phyloP scores from a whole-genome alignment of 2,113 vertebrate genomes.

The Rana temporaria region DNA sequence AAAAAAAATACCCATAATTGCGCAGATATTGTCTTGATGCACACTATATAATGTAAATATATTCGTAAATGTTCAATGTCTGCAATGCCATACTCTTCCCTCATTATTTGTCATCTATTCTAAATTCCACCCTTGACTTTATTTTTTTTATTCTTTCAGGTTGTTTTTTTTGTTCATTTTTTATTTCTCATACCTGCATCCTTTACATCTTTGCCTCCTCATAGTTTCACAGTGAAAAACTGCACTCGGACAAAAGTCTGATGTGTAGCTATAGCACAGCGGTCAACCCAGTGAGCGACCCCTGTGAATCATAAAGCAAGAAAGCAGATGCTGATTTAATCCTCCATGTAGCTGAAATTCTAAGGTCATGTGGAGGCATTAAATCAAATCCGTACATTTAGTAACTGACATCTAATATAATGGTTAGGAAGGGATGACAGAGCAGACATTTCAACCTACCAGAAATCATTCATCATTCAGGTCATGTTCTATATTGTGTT shows the following conservation, averaged over 20 bases:
- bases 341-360: background rate
- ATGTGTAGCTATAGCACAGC: conserved; percentile 26
- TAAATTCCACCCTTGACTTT: conserved; percentile 20
- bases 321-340: conserved; percentile 35
- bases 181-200: conserved; percentile 8
- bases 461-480: conserved; percentile 39
- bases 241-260: conserved; percentile 6
- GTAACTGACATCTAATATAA: background rate
- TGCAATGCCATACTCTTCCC: conserved; percentile 32
- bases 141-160: conserved; percentile 20
- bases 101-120: conserved; percentile 4
- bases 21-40: conserved; percentile 22
- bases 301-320: background rate
- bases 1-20: conserved; percentile 14
- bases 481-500: background rate
- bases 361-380: background rate
- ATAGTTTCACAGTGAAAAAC: background rate
- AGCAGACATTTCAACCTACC: background rate
- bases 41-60: conserved; percentile 8
- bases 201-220: background rate
- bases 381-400: conserved; percentile 20
- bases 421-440: background rate
- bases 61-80: conserved; percentile 50
- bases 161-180: conserved; percentile 1
- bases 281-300: conserved; percentile 15